Evolutionary conservation across 1,140 invertebrate species (phyloP), one percentile per base, ranked within the genome.

Genomic region (Drosophila triauraria): DNA sequence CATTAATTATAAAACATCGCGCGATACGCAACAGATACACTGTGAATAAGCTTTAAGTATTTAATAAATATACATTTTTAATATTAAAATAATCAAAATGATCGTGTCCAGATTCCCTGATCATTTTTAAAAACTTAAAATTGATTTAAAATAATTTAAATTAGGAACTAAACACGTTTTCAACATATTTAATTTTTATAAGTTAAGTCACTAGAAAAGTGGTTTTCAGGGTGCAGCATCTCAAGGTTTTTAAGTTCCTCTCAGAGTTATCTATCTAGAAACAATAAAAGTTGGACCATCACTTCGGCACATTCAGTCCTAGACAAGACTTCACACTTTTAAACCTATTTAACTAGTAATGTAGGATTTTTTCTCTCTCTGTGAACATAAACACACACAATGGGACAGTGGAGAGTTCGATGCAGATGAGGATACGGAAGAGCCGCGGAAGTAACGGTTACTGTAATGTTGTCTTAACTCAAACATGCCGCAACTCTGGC

Each of bases 1-100:
- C 85, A 90, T 90, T 90, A 90, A 90, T 90, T 90, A 90, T 90
- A 90, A 90, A 90, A 90, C 71, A 88, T 85, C 78, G 81, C 78
- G 81, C 51, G 65, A 85, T 77, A 82, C 85, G 69, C 69, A 54
- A 30, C 62, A 70, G 17, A 67, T 68, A 10, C 63, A 70, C 67
- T 15, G 12, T 27, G 51, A 69, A 51, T 50, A 10, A 27, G 13
- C 27, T 12, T 1, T 9, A 15, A 23, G 15, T 6, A 1, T 25
- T 5, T 1, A 32, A 27, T 43, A 25, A 25, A 12, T 32, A 12
- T n/a, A 7, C 25, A 47, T 47, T 47, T 8, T 30, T 20, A 12
- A 8, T 47, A 23, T 12, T 44, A 15, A 13, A 50, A 30, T 2
- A 20, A 23, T 50, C 13, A 32, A 10, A 1, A 10, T 32, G 27